phyloP scores from a whole-genome alignment of 2,888 invertebrate species.

The Folsomia candida region DNA sequence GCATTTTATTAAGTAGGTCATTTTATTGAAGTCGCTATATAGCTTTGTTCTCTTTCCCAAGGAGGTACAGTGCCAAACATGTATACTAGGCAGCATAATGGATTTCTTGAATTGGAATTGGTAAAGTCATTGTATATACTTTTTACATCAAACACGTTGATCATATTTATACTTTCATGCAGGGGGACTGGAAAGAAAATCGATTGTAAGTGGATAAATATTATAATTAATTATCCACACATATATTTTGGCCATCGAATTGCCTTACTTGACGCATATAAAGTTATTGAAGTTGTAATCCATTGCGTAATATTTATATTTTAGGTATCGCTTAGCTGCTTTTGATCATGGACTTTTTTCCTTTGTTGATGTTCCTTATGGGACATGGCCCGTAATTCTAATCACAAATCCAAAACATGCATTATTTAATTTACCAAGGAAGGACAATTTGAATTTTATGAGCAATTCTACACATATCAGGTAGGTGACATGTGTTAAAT shows the following conservation, averaged over 20 bases:
- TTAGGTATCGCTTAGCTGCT: slow-evolving; percentile 75
- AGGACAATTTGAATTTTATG: slow-evolving; percentile 70
- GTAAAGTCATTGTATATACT: no score
- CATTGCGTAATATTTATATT: slow-evolving; percentile 31
- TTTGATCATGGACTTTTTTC: slow-evolving; percentile 86
- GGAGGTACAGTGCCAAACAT: slow-evolving; percentile 73
- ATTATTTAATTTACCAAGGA: slow-evolving; percentile 67
- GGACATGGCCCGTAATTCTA: slow-evolving; percentile 76
- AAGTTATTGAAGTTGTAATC: no score
- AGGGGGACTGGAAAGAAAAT: slow-evolving; percentile 91
- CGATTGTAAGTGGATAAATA: slow-evolving; percentile 67
- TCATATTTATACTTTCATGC: no score
- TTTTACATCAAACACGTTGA: no score
- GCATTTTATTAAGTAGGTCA: not conserved
- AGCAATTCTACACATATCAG: slow-evolving; percentile 72
- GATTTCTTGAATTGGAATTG: slow-evolving; percentile 81
- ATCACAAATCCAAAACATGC: slow-evolving; percentile 90
- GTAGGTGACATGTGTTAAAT: slow-evolving; percentile 55
- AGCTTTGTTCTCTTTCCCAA: no score
- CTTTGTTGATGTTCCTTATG: slow-evolving; percentile 73
- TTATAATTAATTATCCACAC: not conserved
- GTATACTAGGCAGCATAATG: slow-evolving; percentile 80
- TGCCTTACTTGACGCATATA: no score
- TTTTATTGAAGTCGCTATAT: not conserved
- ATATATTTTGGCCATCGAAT: no score